Conservation (phyloP, 2,797 vertebrate genomes). For the Bradypus variegatus region DNA sequence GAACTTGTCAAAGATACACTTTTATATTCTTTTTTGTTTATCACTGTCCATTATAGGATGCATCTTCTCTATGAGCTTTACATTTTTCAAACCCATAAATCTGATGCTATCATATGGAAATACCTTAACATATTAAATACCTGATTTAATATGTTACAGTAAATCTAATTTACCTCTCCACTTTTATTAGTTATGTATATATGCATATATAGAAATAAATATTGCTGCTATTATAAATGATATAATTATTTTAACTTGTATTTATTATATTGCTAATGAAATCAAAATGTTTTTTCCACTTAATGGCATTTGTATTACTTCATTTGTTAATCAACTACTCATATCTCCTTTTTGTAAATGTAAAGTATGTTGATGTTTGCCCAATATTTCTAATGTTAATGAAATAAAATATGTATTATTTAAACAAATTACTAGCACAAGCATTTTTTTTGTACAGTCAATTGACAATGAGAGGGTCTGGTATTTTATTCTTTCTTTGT, state of each 20-base stretch:
- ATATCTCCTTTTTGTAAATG: background rate
- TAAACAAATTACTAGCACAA: background rate
- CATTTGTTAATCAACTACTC: background rate
- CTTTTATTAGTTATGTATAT: background rate
- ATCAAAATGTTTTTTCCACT: background rate
- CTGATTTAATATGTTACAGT: background rate
- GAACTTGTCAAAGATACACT: background rate
- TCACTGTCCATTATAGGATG: background rate
- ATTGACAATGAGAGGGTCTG: background rate
- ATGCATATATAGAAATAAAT: background rate
- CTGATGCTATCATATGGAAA: background rate
- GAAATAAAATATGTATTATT: background rate
- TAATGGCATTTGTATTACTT: background rate
- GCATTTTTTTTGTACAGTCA: background rate
- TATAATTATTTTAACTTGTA: background rate
- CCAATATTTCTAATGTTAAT: background rate
- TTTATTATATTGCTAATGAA: background rate
- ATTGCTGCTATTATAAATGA: background rate
- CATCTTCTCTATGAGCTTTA: background rate
- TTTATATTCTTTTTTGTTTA: background rate
- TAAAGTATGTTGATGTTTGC: background rate
- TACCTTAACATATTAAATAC: background rate
- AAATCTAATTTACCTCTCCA: background rate
- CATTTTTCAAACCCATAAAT: background rate
- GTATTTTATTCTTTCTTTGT: background rate